phyloP scores from a whole-genome alignment of 2,888 invertebrate species.

The Cylloceria caligata region DNA sequence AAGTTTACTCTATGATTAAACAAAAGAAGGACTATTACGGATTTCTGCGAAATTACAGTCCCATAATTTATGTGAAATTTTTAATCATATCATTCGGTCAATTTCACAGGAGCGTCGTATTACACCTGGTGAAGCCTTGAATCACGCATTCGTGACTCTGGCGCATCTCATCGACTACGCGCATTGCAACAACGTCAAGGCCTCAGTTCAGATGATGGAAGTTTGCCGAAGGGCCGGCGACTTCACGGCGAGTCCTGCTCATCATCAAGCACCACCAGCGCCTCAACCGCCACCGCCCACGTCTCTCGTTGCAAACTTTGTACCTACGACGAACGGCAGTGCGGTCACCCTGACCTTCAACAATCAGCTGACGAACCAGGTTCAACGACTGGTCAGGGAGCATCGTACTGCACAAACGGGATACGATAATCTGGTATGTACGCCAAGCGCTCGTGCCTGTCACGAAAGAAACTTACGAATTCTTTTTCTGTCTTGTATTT shows the following conservation, averaged over 20 bases:
- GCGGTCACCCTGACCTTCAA: slow-evolving; percentile 96
- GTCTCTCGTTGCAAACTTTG: slow-evolving; percentile 90
- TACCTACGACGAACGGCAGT: slow-evolving; percentile 92
- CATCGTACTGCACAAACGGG: slow-evolving; percentile 88
- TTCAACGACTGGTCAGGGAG: slow-evolving; percentile 90
- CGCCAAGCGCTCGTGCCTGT: neutral
- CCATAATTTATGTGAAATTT: too few relatives aligned
- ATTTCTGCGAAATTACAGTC: too few relatives aligned
- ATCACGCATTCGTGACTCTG: slow-evolving; percentile 97
- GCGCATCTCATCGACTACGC: slow-evolving; percentile 98
- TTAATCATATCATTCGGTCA: neutral
- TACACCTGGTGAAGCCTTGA: slow-evolving; percentile 97
- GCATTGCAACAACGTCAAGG: slow-evolving; percentile 98
- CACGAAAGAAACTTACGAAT: neutral
- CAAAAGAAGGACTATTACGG: too few relatives aligned
- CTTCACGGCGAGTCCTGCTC: slow-evolving; percentile 84
- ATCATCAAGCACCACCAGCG: slow-evolving; percentile 86
- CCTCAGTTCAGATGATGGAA: slow-evolving; percentile 99
- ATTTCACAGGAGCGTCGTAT: slow-evolving; percentile 93
- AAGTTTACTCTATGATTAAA: too few relatives aligned
- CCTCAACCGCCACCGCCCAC: slow-evolving; percentile 85
- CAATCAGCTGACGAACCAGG: slow-evolving; percentile 93
- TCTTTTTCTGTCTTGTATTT: neutral
- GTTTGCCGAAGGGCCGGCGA: slow-evolving; percentile 86
- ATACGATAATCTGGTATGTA: slow-evolving; percentile 90